Evolutionary conservation across 53 echinoderm and acorn worm genomes (phyloP), one percentile per base, ranked within the genome.

Genomic region (Antedon mediterranea): DNA sequence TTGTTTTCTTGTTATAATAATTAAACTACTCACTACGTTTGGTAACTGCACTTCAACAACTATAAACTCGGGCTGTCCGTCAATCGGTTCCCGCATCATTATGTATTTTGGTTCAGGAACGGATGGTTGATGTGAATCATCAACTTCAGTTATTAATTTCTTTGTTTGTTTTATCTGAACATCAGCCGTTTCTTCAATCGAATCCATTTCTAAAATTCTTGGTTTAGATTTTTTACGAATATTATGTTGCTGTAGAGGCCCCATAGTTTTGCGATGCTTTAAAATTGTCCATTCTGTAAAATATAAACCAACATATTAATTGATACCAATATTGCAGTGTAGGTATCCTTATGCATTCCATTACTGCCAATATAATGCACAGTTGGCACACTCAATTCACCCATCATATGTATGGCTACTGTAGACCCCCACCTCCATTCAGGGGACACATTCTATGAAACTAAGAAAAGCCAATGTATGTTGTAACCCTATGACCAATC

Each of bases 61-160:
- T 11, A 97, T 76, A 77, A 97, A 97, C 75, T 97, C 97, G 33
- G 97, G 97, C 82, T 92, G 84, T n/a, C 92, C 92, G 34, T 87
- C 87, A 14, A 83, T 77, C n/a, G 97, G 97, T 76, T 92, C 92
- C 34, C 84, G 77, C 85, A 97, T 84, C 43, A 97, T 97, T 32
- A 76, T 75, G 78, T 82, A 97, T 76, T 82, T 83, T 30, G 97
- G 97, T 78, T 87, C 84, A 1, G 87, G 87, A 13, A 73, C 77
- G 30, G 77, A 71, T 30, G 75, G 78, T 29, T 6, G 57, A 33
- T 42, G 18, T 2, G 32, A 23, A 30, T 43, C 31, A 15, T 84
- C 88, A 8, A 93, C 76, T 77, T 95, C 91, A 30, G 86, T 86
- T 34, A 97, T 97, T 41, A 97, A 84, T 43, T 41, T 79, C 75